Conservation (phyloP, 2,113 vertebrate species). For the Strix uralensis region DNA sequence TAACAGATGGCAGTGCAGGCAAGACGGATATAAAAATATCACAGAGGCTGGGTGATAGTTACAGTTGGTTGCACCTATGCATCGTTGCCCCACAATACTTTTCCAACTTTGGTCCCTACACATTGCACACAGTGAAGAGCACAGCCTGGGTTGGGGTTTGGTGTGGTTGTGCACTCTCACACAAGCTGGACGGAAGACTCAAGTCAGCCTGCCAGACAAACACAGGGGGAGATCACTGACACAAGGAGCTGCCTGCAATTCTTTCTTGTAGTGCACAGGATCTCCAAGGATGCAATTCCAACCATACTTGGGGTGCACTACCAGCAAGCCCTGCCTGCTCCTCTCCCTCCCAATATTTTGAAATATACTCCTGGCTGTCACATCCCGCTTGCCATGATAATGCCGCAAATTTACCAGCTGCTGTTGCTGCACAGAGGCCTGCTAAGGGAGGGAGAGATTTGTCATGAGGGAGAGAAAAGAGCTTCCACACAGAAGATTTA, state of each 20-base stretch:
- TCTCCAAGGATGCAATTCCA: not conserved
- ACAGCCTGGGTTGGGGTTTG: not conserved
- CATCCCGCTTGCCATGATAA: not conserved
- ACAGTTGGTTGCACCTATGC: not conserved
- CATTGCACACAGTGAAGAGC: not conserved
- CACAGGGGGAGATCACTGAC: too few species aligned
- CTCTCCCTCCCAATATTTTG: not conserved
- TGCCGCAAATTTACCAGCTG: not conserved
- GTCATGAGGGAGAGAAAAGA: not conserved
- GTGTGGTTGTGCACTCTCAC: fast-evolving
- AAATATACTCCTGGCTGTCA: not conserved
- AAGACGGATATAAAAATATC: not conserved
- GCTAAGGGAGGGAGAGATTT: not conserved
- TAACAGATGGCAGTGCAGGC: not conserved
- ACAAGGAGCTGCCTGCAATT: not conserved
- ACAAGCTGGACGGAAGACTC: not conserved
- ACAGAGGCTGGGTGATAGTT: not conserved
- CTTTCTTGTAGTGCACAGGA: not conserved
- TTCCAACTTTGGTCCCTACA: not conserved
- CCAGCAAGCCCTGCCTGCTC: not conserved
- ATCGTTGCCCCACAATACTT: fast-evolving
- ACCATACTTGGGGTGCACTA: not conserved
- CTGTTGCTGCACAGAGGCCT: not conserved
- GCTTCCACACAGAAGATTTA: not conserved
- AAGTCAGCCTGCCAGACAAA: not conserved